Percentiles rank a stretch among this genome's conserved stretches.
These are phyloP conservation scores for Eutolmus rufibarbis DNA, from an alignment of 2,888 invertebrate genomes.

Conservation along the genomic window DNA sequence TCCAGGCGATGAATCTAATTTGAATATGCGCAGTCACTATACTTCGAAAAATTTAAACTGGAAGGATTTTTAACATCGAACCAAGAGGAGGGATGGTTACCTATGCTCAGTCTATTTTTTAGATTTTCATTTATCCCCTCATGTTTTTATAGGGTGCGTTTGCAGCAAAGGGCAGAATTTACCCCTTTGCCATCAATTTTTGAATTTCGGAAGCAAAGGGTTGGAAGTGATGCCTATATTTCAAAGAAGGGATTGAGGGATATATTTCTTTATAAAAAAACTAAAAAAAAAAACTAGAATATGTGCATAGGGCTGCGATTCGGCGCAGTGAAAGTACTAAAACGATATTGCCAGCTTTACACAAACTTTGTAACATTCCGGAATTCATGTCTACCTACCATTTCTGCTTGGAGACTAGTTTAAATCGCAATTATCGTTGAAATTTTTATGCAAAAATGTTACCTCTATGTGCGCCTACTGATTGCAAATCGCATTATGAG, in stretches of 20 bases:
- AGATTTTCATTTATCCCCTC: neutral
- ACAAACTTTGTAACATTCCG: neutral
- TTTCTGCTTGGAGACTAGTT: neutral
- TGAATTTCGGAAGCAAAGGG: neutral
- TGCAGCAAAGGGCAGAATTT: neutral
- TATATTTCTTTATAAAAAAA: neutral
- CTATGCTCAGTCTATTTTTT: neutral
- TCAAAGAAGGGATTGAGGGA: neutral
- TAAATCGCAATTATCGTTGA: neutral
- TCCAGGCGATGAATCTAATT: neutral
- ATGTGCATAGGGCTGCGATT: neutral
- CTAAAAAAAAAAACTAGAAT: neutral
- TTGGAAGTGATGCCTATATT: neutral
- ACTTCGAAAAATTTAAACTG: neutral
- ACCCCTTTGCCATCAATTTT: neutral
- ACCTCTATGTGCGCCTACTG: neutral
- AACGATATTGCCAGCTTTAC: neutral
- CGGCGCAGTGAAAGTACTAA: neutral
- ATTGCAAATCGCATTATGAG: neutral
- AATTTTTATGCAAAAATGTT: neutral
- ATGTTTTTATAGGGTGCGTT: neutral
- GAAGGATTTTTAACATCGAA: neutral
- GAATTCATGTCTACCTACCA: neutral
- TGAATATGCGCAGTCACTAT: slow-evolving; percentile 2
- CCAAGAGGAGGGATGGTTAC: neutral